Conservation (phyloP, 92 coral and sea anemone genomes). For the Scolanthus callimorphus region DNA sequence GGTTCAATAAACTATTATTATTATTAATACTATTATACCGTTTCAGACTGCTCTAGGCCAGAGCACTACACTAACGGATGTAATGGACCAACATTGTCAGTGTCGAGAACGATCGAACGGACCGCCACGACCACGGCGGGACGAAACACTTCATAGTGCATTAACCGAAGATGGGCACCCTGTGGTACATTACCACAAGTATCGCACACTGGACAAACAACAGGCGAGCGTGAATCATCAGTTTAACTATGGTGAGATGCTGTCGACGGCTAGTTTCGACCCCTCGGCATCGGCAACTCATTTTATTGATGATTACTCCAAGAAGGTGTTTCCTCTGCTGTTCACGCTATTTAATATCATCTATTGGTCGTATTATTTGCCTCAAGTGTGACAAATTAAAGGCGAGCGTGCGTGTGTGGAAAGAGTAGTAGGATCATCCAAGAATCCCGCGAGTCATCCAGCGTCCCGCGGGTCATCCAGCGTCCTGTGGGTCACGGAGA, state of each 20-base stretch:
- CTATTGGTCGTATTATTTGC: constrained; percentile 81
- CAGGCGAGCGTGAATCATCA: not conserved
- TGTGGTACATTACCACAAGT: not conserved
- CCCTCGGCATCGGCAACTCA: constrained; percentile 28
- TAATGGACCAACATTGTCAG: constrained; percentile 48
- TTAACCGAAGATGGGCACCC: not conserved
- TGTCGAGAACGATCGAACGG: constrained; percentile 21
- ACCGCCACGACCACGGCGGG: constrained; percentile 14
- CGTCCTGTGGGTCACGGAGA: too few relatives aligned
- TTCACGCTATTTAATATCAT: constrained; percentile 66
- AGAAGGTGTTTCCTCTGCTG: constrained; percentile 64
- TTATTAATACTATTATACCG: too few relatives aligned
- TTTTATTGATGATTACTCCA: constrained; percentile 67
- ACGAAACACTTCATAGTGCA: constrained; percentile 8
- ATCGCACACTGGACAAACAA: not conserved
- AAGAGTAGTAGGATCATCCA: too few relatives aligned
- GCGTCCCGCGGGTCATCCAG: too few relatives aligned
- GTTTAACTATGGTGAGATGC: constrained; percentile 18
- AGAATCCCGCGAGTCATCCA: too few relatives aligned
- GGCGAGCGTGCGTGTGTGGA: too few relatives aligned
- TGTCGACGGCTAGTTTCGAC: constrained; percentile 1
- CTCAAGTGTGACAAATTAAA: constrained; percentile 26
- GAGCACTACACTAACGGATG: constrained; percentile 20
- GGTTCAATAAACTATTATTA: too few relatives aligned
- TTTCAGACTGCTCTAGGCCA: too few relatives aligned